Evolutionary conservation across 2,888 invertebrate species (phyloP).

Genomic region (Athalia circularis): DNA sequence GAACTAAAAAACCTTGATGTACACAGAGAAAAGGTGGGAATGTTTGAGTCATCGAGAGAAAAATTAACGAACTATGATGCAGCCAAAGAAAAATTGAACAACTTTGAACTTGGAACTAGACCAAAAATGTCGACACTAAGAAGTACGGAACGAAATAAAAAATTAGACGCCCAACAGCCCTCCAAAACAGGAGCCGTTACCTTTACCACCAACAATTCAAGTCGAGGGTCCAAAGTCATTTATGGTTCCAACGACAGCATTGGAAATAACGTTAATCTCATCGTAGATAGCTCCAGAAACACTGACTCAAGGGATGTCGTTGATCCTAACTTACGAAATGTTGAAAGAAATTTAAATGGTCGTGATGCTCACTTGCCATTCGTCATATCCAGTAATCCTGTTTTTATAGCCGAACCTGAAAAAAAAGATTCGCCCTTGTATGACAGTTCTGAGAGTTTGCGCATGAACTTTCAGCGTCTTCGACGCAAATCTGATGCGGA

Average conservation of each 20-base stretch:
- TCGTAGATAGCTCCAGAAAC: slow-evolving; percentile 59
- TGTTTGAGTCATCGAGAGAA: slow-evolving; percentile 21
- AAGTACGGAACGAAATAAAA: slow-evolving; percentile 63
- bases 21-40: slow-evolving; percentile 47
- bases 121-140: slow-evolving; percentile 52
- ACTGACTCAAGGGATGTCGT: slow-evolving; percentile 62
- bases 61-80: slow-evolving; percentile 48
- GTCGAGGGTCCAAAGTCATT: slow-evolving; percentile 54
- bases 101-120: slow-evolving; percentile 64
- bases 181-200: slow-evolving; percentile 55
- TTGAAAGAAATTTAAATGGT: slow-evolving; percentile 61
- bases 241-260: slow-evolving; percentile 61
- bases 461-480: slow-evolving; percentile 65
- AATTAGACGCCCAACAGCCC: slow-evolving; percentile 60
- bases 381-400: slow-evolving; percentile 69
- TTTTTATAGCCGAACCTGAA: slow-evolving; percentile 67
- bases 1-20: slow-evolving; percentile 50
- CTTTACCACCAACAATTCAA: slow-evolving; percentile 56
- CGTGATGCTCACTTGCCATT: slow-evolving; percentile 67
- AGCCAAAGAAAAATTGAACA: slow-evolving; percentile 58
- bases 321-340: slow-evolving; percentile 41
- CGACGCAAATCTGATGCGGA: slow-evolving; percentile 68
- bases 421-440: slow-evolving; percentile 67
- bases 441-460: slow-evolving; percentile 67
- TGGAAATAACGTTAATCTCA: slow-evolving; percentile 44